Conservation (phyloP, 1,140 invertebrate genomes). For the Hestina assimilis region DNA sequence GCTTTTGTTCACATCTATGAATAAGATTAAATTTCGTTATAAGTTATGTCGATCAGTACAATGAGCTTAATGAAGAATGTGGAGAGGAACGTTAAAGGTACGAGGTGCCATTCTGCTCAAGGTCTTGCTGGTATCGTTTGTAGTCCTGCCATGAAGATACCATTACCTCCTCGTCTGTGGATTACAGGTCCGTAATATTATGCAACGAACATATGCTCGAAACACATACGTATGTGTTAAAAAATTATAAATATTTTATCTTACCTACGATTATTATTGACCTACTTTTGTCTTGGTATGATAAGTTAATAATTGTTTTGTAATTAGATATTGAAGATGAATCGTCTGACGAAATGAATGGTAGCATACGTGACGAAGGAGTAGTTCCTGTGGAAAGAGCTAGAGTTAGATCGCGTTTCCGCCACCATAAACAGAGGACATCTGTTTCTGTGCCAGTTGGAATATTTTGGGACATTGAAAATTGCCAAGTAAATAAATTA, state of each 20-base stretch:
- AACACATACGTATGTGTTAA: background rate
- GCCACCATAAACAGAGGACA: conserved; percentile 54
- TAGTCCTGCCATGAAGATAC: conserved; percentile 67
- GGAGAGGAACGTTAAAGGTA: conserved; percentile 30
- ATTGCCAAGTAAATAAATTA: conserved; percentile 81
- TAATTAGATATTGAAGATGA: conserved; percentile 64
- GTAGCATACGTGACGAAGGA: conserved; percentile 49
- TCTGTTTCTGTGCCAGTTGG: conserved; percentile 82
- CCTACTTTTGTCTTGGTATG: background rate
- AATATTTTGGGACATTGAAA: conserved; percentile 97
- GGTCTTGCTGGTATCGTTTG: conserved; percentile 47
- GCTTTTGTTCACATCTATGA: conserved; percentile 40
- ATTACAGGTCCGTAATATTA: conserved; percentile 59
- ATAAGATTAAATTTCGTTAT: conserved; percentile 37
- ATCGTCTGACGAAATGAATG: conserved; percentile 59
- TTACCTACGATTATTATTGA: background rate
- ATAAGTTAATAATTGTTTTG: background rate
- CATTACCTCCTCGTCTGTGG: conserved; percentile 69
- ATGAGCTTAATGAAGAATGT: conserved; percentile 45
- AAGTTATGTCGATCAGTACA: conserved; percentile 36
- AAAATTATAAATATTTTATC: background rate
- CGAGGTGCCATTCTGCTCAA: conserved; percentile 67
- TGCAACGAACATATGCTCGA: conserved; percentile 41
- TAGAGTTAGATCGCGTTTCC: conserved; percentile 59
- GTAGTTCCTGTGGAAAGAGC: conserved; percentile 43